A percentile compares a stretch with the other conserved stretches of the same genome.
Conservation (phyloP, 2,113 vertebrate species). For the Cricetomys ansorgei region DNA sequence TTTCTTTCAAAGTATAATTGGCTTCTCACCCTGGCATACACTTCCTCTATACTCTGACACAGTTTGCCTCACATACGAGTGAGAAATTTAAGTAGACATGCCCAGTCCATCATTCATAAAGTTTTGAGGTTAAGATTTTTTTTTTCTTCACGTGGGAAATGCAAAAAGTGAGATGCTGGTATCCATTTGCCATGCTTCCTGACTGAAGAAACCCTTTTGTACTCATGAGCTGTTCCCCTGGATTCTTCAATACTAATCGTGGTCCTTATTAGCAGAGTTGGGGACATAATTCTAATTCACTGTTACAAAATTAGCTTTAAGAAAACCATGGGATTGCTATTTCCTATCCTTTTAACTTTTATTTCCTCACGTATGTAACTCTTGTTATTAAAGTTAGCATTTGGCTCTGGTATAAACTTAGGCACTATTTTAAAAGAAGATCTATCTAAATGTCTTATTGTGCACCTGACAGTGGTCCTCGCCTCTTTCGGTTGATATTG, state of each 20-base stretch:
- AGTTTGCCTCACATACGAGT: neutral
- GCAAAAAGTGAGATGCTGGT: neutral
- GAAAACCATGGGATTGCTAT: neutral
- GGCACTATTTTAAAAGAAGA: neutral
- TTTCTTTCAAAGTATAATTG: constrained; percentile 11
- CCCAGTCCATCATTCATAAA: neutral
- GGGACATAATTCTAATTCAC: neutral
- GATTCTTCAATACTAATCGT: neutral
- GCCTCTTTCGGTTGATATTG: neutral
- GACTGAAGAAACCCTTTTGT: neutral
- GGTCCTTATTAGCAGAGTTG: neutral
- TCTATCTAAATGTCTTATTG: neutral
- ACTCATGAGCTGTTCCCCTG: neutral
- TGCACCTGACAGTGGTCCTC: neutral
- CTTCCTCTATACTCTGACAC: neutral
- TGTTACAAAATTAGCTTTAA: neutral
- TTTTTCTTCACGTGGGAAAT: constrained; percentile 21
- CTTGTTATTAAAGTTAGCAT: neutral
- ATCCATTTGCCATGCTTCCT: neutral
- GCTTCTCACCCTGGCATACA: neutral
- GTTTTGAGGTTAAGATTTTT: neutral
- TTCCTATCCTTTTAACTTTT: neutral
- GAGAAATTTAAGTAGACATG: neutral
- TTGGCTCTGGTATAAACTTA: neutral
- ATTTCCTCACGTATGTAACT: constrained; percentile 1